These are phyloP conservation scores for Pterocles gutturalis DNA, from an alignment of 2,113 vertebrate genomes.

Conservation along the genomic window DNA sequence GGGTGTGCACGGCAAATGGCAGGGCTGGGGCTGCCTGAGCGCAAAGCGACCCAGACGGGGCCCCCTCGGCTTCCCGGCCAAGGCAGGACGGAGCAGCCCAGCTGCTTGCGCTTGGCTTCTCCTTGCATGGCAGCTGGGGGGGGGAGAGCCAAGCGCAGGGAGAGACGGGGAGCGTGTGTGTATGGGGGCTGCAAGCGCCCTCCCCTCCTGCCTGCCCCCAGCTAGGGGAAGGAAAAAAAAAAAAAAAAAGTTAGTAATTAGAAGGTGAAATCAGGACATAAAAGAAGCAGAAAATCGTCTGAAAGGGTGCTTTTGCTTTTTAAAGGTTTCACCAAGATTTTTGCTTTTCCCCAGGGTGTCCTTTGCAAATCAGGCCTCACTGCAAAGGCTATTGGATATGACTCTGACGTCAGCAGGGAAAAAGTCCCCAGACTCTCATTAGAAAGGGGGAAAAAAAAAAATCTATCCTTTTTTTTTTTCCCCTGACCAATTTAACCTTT, in stretches of 20 bases:
- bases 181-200: background rate
- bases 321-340: conserved; percentile 56
- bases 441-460: conserved; percentile 25
- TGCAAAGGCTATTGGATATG: conserved; percentile 54
- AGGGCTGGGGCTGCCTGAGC: conserved; percentile 25
- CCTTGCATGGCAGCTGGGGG: conserved; percentile 45
- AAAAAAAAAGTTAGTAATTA: conserved; percentile 1
- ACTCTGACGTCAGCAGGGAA: conserved; percentile 56
- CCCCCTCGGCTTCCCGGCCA: conserved; percentile 73
- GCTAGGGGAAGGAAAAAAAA: fast-evolving
- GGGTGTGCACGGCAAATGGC: background rate
- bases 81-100: conserved; percentile 70
- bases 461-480: background rate
- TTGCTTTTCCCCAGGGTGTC: conserved; percentile 57
- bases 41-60: conserved; percentile 63
- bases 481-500: conserved; percentile 54
- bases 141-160: conserved; percentile 31
- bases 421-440: conserved; percentile 64
- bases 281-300: conserved; percentile 2
- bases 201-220: background rate
- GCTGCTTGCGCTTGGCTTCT: conserved; percentile 65
- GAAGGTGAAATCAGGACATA: conserved; percentile 70
- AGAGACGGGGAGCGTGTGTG: background rate
- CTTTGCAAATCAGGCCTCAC: conserved; percentile 65
- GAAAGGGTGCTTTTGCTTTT: conserved; percentile 5